Conservation (phyloP, 2,797 vertebrate genomes). For the Enteromius thamalakanensis region DNA sequence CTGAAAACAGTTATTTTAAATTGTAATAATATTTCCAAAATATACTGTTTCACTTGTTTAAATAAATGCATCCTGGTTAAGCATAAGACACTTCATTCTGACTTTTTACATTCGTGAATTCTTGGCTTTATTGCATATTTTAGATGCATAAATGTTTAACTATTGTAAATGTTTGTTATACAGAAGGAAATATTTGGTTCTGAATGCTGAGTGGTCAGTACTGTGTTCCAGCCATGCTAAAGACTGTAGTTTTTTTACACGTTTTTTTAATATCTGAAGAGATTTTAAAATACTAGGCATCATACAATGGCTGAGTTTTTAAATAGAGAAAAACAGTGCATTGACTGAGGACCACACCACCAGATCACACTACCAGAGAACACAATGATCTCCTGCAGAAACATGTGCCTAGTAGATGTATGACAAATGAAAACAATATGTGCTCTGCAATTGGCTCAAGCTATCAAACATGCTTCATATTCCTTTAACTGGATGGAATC, state of each 20-base stretch:
- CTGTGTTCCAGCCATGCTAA: background rate
- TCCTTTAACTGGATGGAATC: background rate
- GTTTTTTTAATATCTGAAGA: background rate
- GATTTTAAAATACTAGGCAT: background rate
- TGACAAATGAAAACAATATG: background rate
- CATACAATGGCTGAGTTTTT: background rate
- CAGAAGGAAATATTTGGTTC: background rate
- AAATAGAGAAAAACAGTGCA: background rate
- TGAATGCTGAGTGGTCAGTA: background rate
- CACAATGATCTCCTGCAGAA: background rate
- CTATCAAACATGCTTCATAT: background rate
- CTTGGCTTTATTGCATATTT: background rate
- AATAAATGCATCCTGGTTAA: background rate
- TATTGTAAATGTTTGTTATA: background rate
- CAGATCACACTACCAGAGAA: too few relatives aligned
- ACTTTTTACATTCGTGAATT: background rate
- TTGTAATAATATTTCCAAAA: background rate
- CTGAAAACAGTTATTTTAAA: background rate
- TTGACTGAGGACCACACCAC: too few relatives aligned
- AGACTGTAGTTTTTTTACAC: background rate
- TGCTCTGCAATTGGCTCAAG: background rate
- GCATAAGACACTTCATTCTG: background rate
- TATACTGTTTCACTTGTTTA: background rate
- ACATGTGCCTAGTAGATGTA: background rate
- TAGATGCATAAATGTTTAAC: background rate